Evolutionary conservation across 2,888 invertebrate genomes (phyloP), one percentile per base, ranked within the genome.

Genomic region (Herminia tarsipennalis): DNA sequence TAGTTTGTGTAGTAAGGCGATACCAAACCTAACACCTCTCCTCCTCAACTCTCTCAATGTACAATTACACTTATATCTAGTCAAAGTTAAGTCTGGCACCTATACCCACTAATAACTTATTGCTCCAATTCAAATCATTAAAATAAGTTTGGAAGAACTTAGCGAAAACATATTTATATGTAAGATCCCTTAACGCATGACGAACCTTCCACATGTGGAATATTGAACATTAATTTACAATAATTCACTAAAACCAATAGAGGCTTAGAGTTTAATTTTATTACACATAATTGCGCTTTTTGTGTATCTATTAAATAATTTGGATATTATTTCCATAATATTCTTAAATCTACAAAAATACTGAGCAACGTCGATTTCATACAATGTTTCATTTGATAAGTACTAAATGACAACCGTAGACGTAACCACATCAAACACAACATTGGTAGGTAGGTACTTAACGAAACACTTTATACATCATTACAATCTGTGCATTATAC

Each of bases 281-380:
- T 61, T 58, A 78, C 70, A 80, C 70, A 70, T 80, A 78, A 81
- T 81, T 82, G 78, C 79, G 80, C 74, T 70, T 73, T 70, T 63
- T 54, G 59, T 78, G 76, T 73, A 60, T 73, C 65, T 79, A 82
- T 10, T 86, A 86, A 85, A 86, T 87, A 86, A 83, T 81, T 83
- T 86, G 73, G 78, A 81, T 81, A 76, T 71, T 73, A 79, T 73
- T 76, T 81, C 73, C 79, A 72, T 78, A 79, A 75, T 83, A 81
- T 76, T 75, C 88, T 86, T 89, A 88, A 70, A 78, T 78, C 88
- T 89, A 88, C 83, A 83, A 88, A 89, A 90, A 90, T 90, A 90
- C 89, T 90, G 89, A 90, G 89, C 89, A 90, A 89, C 76, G 76
- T 86, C 78, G 77, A 81, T 86, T 86, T 77, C 78, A 77, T 81